phyloP scores from a whole-genome alignment of 2,113 vertebrate genomes.

The Dinomys branickii region DNA sequence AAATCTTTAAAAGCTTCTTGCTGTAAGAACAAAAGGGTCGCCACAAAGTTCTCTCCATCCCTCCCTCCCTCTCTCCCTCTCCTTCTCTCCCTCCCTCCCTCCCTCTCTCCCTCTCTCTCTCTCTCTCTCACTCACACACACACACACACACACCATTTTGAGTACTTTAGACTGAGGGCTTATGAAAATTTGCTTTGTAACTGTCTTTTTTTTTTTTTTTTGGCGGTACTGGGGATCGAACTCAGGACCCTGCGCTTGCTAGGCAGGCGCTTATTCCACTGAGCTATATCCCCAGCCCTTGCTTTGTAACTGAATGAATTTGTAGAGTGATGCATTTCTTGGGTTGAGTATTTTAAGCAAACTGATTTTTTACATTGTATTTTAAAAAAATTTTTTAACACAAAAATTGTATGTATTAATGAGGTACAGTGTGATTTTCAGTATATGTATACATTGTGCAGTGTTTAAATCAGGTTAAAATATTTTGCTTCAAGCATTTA shows the following conservation, averaged over 20 bases:
- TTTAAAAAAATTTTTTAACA: background rate
- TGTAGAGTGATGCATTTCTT: background rate
- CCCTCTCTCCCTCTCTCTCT: no score
- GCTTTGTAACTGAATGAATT: background rate
- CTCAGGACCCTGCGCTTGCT: no score
- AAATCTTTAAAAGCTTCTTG: background rate
- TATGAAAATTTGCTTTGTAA: constrained; percentile 27
- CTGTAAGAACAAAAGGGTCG: background rate
- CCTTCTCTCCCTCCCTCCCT: no score
- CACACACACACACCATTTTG: background rate
- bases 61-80: no score
- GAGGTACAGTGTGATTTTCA: background rate
- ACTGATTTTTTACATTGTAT: background rate
- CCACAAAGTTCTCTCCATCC: background rate
- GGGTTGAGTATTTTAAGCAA: background rate
- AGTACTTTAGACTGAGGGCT: background rate
- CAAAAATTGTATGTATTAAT: background rate
- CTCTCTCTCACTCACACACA: no score
- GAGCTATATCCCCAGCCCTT: no score
- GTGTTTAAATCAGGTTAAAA: background rate
- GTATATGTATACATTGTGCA: background rate
- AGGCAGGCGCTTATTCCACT: no score
- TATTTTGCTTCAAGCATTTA: background rate
- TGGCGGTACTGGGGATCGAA: no score
- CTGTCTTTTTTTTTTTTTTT: no score